Evolutionary conservation across 1,140 invertebrate species (phyloP), one percentile per base, ranked within the genome.

Genomic region (Drosophila fuyamai): DNA sequence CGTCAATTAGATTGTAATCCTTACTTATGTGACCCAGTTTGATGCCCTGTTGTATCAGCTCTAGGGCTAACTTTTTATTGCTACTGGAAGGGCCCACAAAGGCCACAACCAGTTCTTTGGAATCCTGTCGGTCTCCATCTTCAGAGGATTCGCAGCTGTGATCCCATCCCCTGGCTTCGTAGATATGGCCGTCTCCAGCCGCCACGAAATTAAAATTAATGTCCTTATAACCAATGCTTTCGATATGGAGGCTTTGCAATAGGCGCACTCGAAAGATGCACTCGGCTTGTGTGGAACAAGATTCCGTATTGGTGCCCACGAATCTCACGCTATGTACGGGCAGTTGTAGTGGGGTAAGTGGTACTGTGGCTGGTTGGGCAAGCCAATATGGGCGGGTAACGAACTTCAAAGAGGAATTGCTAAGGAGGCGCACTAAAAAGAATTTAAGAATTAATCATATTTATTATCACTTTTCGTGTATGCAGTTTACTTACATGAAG

Each of bases 171-270:
- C 94, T 91, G 1, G 94, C 96, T 86, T 94, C 94, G 91, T 96
- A 96, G 0, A 94, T 94, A 2, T 94, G 93, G 0, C 95, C 95
- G 83, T 96, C 96, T 16, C 95, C 95, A 0, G 95, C 96, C 7
- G 97, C 93, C 6, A 97, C 83, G 81, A 97, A 97, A 81, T 95
- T 97, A 81, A 96, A 96, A 40, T 81, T 95, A n/a, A 96, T 95
- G 75, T 96, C 95, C 16, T 83, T 81, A 93, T 94, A 92, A 0
- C 92, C 72, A 9, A 84, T 91, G 2, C 62, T 73, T 47, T 95
- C 94, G 29, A 95, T 95, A 75, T 96, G 95, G 62, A 93, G 94
- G 2, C 93, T 94, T 89, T 96, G 95, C 14, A 95, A 93, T 2
- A 78, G 46, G 41, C 93, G 92, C 5, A 95, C 93, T 2, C 65